Conservation (phyloP, 2,113 vertebrate species). For the Suncus etruscus region DNA sequence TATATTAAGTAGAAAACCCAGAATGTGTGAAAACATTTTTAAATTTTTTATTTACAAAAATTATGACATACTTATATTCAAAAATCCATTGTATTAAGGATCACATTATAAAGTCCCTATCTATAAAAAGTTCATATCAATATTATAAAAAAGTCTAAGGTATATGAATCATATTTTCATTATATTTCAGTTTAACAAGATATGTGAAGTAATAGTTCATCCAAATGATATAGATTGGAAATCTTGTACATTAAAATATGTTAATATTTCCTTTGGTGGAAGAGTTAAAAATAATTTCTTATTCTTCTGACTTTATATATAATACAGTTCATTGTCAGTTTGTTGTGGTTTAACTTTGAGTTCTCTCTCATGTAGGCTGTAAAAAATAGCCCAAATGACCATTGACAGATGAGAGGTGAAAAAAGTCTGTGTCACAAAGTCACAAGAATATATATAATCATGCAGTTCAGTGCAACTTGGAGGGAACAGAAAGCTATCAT, state of each 20-base stretch:
- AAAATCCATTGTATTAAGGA: constrained; percentile 33
- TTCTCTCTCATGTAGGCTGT: too few species aligned
- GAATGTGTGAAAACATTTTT: constrained; percentile 1
- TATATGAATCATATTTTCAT: too few species aligned
- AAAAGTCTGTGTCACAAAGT: too few species aligned
- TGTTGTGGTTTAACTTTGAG: not conserved
- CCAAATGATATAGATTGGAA: not conserved
- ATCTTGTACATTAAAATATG: not conserved
- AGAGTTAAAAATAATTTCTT: not conserved
- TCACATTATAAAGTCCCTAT: not conserved
- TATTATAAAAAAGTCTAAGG: constrained; percentile 26
- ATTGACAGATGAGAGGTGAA: too few species aligned
- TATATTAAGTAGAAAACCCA: not conserved
- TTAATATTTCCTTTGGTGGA: not conserved
- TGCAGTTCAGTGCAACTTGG: too few species aligned
- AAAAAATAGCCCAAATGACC: too few species aligned
- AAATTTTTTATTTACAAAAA: not conserved
- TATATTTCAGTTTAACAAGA: constrained; percentile 13
- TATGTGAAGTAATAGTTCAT: constrained; percentile 48
- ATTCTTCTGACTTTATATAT: not conserved
- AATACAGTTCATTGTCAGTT: not conserved
- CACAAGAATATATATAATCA: too few species aligned
- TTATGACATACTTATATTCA: constrained; percentile 40
- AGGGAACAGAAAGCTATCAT: too few species aligned
- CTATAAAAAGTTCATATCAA: constrained; percentile 14